These are phyloP conservation scores for Oligia strigilis DNA, from an alignment of 2,888 invertebrate genomes.

Conservation along the genomic window DNA sequence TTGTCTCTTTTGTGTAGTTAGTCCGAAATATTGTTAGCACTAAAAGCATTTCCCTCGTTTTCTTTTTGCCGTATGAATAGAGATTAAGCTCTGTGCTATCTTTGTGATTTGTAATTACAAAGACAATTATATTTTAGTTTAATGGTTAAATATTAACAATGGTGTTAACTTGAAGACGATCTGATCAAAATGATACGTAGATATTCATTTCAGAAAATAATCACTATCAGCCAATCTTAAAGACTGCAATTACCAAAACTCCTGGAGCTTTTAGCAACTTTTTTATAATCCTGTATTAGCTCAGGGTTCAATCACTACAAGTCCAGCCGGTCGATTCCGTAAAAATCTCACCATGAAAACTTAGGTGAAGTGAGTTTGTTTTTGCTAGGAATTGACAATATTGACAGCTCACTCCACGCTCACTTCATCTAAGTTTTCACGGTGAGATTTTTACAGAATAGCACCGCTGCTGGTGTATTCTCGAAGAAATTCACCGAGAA, in stretches of 20 bases:
- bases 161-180: no score
- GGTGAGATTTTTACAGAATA: no score
- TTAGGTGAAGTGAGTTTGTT: no score
- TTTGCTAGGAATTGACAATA: no score
- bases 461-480: no score
- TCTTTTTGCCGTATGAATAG: constrained; percentile 33
- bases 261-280: background rate
- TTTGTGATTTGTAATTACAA: background rate
- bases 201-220: background rate
- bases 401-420: no score
- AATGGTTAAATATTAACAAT: background rate
- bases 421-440: no score
- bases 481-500: no score
- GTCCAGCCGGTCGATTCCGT: no score
- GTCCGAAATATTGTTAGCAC: constrained; percentile 53
- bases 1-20: background rate
- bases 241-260: background rate
- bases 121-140: background rate
- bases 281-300: background rate
- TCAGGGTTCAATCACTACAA: no score
- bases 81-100: constrained; percentile 17
- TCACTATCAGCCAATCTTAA: no score
- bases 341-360: no score
- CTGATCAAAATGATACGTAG: background rate
- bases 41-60: constrained; percentile 44